Percentiles rank a stretch among this genome's conserved stretches.
phyloP scores from a whole-genome alignment of 2,888 invertebrate genomes.

The Melinaea menophilus region DNA sequence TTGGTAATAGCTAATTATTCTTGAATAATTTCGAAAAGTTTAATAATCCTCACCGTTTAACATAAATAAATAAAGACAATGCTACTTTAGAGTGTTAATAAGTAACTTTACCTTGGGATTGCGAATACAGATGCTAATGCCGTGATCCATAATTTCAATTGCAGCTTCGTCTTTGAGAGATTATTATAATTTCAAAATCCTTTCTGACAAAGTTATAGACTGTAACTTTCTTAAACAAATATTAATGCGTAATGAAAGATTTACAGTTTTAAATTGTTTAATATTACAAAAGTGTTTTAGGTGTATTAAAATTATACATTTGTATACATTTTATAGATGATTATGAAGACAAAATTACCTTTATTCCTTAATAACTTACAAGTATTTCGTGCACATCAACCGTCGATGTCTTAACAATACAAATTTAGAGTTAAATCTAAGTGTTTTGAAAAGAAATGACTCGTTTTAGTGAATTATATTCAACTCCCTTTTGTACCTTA shows the following conservation, averaged over 20 bases:
- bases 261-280: slow-evolving; percentile 4
- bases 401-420: background rate
- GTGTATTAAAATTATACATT: background rate
- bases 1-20: too few relatives aligned
- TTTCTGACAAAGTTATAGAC: slow-evolving; percentile 57
- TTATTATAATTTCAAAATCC: slow-evolving; percentile 73
- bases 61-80: too few relatives aligned
- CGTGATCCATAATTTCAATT: slow-evolving; percentile 71
- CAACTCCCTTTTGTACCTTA: slow-evolving; percentile 22
- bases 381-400: too few relatives aligned
- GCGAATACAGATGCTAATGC: slow-evolving; percentile 73
- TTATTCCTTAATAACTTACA: too few relatives aligned
- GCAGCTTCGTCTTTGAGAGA: slow-evolving; percentile 61
- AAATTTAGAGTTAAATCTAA: background rate
- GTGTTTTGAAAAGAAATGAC: slow-evolving; percentile 7
- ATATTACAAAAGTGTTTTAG: background rate
- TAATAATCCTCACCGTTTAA: too few relatives aligned
- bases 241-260: slow-evolving; percentile 27
- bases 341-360: too few relatives aligned
- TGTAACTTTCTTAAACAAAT: slow-evolving; percentile 56
- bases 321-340: background rate
- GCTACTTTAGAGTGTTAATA: slow-evolving; percentile 41
- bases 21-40: too few relatives aligned
- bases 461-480: slow-evolving; percentile 19
- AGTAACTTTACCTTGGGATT: slow-evolving; percentile 66